These are phyloP conservation scores for Nemopilema nomurai DNA, from an alignment of 30 jellyfish, hydroid and myxozoan species.

Conservation along the genomic window DNA sequence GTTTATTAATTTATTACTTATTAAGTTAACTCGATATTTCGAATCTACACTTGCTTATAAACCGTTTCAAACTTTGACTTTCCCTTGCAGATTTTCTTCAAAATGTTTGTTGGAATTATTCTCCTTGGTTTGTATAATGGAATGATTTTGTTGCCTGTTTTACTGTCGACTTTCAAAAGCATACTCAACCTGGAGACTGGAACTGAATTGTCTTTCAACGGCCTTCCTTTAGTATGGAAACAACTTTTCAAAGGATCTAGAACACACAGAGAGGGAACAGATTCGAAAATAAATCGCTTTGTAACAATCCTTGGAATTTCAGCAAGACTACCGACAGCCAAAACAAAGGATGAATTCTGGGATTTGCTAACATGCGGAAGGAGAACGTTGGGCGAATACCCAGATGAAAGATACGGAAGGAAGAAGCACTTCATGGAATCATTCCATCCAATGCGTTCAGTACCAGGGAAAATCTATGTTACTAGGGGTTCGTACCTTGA, in stretches of 20 bases:
- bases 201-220: background rate
- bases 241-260: background rate
- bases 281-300: background rate
- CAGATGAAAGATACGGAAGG: constrained; percentile 12
- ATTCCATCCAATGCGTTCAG: constrained; percentile 34
- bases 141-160: constrained; percentile 55
- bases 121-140: constrained; percentile 64
- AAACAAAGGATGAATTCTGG: constrained; percentile 47
- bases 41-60: too few relatives aligned
- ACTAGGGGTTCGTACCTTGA: constrained; percentile 55
- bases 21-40: too few relatives aligned
- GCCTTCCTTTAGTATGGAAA: background rate
- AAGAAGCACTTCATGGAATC: background rate
- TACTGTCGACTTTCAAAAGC: constrained; percentile 42
- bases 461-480: constrained; percentile 49
- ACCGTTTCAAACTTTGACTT: too few relatives aligned
- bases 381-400: constrained; percentile 41
- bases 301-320: constrained; percentile 50
- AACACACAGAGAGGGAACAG: too few relatives aligned
- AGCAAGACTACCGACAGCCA: constrained; percentile 52
- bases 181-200: background rate
- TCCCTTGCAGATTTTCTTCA: constrained; percentile 57
- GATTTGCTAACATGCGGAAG: constrained; percentile 28
- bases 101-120: constrained; percentile 68
- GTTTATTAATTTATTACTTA: too few relatives aligned